Evolutionary conservation across 2,797 vertebrate genomes (phyloP), one percentile per base, ranked within the genome.

Genomic region (Centropyge bicolor): DNA sequence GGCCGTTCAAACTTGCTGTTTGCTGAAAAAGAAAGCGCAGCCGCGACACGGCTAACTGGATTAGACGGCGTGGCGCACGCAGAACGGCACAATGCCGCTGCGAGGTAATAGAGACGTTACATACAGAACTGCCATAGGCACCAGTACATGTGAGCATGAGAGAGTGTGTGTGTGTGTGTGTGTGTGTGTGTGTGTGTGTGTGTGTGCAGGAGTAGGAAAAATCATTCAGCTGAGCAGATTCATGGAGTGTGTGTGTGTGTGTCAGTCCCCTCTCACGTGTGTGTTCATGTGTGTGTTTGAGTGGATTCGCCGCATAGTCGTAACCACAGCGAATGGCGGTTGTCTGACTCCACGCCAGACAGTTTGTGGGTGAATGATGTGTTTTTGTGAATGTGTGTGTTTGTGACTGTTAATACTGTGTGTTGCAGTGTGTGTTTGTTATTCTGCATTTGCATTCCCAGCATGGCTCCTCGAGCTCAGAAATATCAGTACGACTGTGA

Each of bases 21-120:
- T 69, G 31, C 87, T 69, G 41, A 57, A 70, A 83, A 56, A 78
- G 73, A 71, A 80, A 63, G 56, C 70, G 83, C 82, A 59, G 83
- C 76, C 49, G 22, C 3, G 65, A 80, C 83, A 61, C 68, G 71
- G 51, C 48, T 89, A 91, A 92, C 82, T 49, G 88, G 89, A 90
- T 91, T 89, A 92, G 75, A 90, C 74, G 12, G 72, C 7, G 72
- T 12, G 41, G 69, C 38, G 40, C 72, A 78, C 69, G 78, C 76
- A 70, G 38, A 83, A 38, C 8, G n/a, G 67, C 69, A 77, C 79
- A 78, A 86, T 51, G 3, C 83, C 38, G 68, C 79, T 79, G 81
- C 17, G 62, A 88, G 86, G 82, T 85, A 76, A 89, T 75, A 55
- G 78, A 85, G 86, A 84, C 5, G 85, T 61, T 75, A 77, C 70